phyloP scores from a whole-genome alignment of 2,797 vertebrate species.

The Peromyscus aztecus region DNA sequence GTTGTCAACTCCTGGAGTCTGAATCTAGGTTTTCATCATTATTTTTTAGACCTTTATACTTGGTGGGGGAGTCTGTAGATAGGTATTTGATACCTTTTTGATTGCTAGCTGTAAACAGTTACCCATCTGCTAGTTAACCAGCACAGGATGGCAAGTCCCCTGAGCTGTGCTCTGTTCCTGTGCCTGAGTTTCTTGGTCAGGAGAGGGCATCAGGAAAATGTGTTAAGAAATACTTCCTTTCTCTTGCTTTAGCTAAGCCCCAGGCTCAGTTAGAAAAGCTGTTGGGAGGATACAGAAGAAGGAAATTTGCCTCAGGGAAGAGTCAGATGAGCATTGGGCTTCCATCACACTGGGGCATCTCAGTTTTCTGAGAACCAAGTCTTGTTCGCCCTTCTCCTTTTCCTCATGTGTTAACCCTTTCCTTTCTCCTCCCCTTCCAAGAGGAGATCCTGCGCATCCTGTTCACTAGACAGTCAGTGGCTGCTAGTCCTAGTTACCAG shows the following conservation, averaged over 20 bases:
- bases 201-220: not conserved
- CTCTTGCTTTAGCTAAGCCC: not conserved
- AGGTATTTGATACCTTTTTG: not conserved
- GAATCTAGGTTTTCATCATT: not conserved
- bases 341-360: not conserved
- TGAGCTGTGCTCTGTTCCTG: not conserved
- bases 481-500: slow-evolving; percentile 21
- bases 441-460: slow-evolving; percentile 43
- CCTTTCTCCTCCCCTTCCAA: not conserved
- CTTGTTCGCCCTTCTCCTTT: not conserved
- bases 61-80: not conserved
- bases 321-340: not conserved
- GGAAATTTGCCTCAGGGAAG: not conserved
- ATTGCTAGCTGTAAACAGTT: not conserved
- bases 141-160: not conserved
- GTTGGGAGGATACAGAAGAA: not conserved
- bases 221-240: not conserved
- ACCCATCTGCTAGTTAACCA: not conserved
- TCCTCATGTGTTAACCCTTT: not conserved
- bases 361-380: not conserved
- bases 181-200: not conserved
- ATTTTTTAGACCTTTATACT: slow-evolving; percentile 50
- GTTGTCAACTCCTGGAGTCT: slow-evolving; percentile 13
- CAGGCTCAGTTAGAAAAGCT: not conserved
- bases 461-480: slow-evolving; percentile 68